phyloP scores from a whole-genome alignment of 1,140 invertebrate genomes.

The Tyrophagus putrescentiae region DNA sequence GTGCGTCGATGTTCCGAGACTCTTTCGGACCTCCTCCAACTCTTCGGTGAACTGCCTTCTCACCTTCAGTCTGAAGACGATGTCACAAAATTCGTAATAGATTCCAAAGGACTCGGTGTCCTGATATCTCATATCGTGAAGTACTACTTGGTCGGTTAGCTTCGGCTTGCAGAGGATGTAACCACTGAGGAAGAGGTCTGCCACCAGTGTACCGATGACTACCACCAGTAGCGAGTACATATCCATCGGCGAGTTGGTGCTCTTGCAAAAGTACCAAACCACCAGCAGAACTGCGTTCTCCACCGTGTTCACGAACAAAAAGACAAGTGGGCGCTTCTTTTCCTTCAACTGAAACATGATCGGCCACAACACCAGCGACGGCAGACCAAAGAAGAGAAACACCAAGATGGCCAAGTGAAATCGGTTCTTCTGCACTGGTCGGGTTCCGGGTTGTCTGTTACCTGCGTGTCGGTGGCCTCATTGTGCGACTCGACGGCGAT shows the following conservation, averaged over 20 bases:
- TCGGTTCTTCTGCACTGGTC: background rate
- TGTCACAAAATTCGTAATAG: constrained; percentile 30
- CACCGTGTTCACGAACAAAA: constrained; percentile 23
- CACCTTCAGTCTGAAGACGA: constrained; percentile 27
- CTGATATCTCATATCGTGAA: constrained; percentile 25
- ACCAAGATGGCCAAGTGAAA: constrained; percentile 21
- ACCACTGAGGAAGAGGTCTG: constrained; percentile 25
- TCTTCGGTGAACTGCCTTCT: constrained; percentile 20
- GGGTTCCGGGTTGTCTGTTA: background rate
- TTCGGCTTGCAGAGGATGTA: constrained; percentile 29
- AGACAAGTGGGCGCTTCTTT: constrained; percentile 26
- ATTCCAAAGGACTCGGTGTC: constrained; percentile 25
- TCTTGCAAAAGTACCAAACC: constrained; percentile 22
- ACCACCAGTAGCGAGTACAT: background rate
- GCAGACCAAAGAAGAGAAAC: constrained; percentile 28
- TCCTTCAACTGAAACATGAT: constrained; percentile 30
- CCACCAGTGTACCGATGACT: constrained; percentile 19
- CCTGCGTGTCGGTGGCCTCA: background rate
- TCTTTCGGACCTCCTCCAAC: constrained; percentile 3
- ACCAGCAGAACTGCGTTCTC: constrained; percentile 26
- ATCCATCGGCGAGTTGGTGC: background rate
- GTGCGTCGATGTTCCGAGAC: no score
- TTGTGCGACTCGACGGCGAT: constrained; percentile 23
- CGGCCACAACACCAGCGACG: constrained; percentile 30
- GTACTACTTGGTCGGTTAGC: constrained; percentile 28